Evolutionary conservation across 1,140 invertebrate genomes (phyloP).

Genomic region (Diachasmimorpha longicaudata): DNA sequence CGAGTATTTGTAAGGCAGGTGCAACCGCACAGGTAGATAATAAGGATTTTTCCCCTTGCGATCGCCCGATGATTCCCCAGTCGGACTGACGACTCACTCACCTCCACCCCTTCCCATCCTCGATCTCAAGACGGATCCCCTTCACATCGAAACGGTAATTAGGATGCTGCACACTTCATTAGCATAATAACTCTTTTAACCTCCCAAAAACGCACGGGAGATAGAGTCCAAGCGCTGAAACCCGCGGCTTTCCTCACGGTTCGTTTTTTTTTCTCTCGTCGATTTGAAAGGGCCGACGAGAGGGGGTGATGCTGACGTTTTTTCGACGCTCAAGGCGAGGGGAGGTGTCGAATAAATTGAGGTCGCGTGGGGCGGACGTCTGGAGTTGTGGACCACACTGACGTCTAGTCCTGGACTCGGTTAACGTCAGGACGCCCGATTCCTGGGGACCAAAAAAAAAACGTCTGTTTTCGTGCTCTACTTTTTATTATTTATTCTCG

Average conservation of each 20-base stretch:
- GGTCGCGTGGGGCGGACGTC: conserved; percentile 61
- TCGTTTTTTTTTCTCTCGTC: too few relatives aligned
- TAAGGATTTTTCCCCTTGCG: background rate
- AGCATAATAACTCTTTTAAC: conserved; percentile 59
- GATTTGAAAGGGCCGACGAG: background rate
- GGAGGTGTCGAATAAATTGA: conserved; percentile 63
- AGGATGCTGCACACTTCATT: conserved; percentile 40
- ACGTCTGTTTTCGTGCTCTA: background rate
- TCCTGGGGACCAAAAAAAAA: background rate
- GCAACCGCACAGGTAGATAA: background rate
- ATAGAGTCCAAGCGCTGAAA: background rate
- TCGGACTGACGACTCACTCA: conserved; percentile 3
- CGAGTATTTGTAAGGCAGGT: background rate
- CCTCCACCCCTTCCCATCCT: background rate
- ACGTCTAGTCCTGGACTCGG: conserved; percentile 6
- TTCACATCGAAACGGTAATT: background rate
- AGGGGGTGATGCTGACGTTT: conserved; percentile 23
- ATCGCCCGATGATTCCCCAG: background rate
- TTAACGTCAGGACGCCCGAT: background rate
- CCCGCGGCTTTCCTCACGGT: background rate
- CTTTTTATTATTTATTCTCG: background rate
- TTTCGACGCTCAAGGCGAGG: conserved; percentile 51
- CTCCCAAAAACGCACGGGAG: conserved; percentile 19
- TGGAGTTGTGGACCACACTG: conserved; percentile 50
- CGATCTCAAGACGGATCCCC: background rate